Percentiles rank a stretch among this genome's conserved stretches.
Conservation (phyloP, 2,797 vertebrate species). For the Salmo trutta region DNA sequence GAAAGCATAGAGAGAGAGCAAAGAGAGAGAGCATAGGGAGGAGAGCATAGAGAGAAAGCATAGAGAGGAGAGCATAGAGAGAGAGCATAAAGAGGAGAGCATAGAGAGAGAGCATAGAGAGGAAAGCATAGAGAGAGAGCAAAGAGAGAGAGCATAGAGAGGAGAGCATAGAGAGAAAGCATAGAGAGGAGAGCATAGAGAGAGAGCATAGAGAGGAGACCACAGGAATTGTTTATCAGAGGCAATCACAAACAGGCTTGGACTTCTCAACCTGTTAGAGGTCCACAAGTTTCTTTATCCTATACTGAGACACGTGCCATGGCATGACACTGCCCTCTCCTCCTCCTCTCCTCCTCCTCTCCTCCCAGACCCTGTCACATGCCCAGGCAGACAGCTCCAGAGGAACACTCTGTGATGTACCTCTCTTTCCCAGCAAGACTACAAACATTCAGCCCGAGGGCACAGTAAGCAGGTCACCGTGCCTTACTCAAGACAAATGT, state of each 20-base stretch:
- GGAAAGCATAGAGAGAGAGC: too few relatives aligned
- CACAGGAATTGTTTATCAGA: slow-evolving; percentile 90
- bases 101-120: too few relatives aligned
- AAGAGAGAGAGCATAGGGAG: too few relatives aligned
- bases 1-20: too few relatives aligned
- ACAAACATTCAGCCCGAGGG: slow-evolving; percentile 56
- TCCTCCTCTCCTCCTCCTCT: slow-evolving; percentile 26
- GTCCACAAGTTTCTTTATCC: slow-evolving; percentile 61
- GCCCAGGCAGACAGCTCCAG: slow-evolving; percentile 17
- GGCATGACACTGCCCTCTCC: slow-evolving; percentile 49
- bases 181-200: slow-evolving; percentile 17
- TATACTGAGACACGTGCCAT: slow-evolving; percentile 58
- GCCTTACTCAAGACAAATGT: slow-evolving; percentile 70
- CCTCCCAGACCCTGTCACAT: background rate
- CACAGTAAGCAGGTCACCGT: slow-evolving; percentile 43
- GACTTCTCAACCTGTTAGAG: slow-evolving; percentile 74
- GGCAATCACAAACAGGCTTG: slow-evolving; percentile 80
- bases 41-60: too few relatives aligned
- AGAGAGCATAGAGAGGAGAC: slow-evolving; percentile 72
- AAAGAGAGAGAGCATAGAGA: too few relatives aligned
- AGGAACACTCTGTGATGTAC: slow-evolving; percentile 54
- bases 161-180: too few relatives aligned
- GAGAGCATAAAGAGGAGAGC: too few relatives aligned
- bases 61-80: too few relatives aligned
- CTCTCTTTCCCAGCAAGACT: slow-evolving; percentile 43